These are phyloP conservation scores for Gadus macrocephalus DNA, from an alignment of 2,113 vertebrate genomes.

Conservation along the genomic window DNA sequence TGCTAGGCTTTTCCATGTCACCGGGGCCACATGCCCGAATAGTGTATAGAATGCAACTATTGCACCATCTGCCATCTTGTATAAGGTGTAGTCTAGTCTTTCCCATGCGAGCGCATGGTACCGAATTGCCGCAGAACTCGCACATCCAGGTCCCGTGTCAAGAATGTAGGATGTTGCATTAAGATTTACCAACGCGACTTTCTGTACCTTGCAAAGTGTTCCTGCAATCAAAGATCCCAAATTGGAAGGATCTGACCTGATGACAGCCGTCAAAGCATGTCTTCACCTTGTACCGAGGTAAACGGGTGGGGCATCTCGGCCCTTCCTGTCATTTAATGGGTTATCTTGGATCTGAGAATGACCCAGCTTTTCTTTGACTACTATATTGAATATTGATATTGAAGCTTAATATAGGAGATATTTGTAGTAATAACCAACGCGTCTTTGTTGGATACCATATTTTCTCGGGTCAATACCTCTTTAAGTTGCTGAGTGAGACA, in stretches of 20 bases:
- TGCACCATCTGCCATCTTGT: conserved; percentile 49
- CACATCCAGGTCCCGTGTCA: conserved; percentile 36
- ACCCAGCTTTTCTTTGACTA: too few relatives aligned
- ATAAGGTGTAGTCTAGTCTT: conserved; percentile 55
- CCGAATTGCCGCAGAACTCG: conserved; percentile 47
- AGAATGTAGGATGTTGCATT: conserved; percentile 15
- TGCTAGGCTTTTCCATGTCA: conserved; percentile 50
- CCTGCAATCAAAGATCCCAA: conserved; percentile 37
- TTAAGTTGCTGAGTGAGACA: conserved; percentile 17
- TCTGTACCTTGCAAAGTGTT: conserved; percentile 25
- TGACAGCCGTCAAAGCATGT: conserved; percentile 26
- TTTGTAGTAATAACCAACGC: too few relatives aligned
- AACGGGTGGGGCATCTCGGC: conserved; percentile 1
- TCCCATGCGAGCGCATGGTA: conserved; percentile 53
- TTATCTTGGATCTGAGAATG: conserved; percentile 17
- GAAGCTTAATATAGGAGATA: too few relatives aligned
- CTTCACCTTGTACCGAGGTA: conserved; percentile 29
- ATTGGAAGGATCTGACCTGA: conserved; percentile 29
- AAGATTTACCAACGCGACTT: conserved; percentile 32
- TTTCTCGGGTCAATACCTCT: too few relatives aligned
- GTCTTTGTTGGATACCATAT: too few relatives aligned
- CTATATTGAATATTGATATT: too few relatives aligned
- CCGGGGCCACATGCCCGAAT: conserved; percentile 47
- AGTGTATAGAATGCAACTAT: conserved; percentile 57
- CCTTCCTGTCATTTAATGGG: conserved; percentile 31